Evolutionary conservation across 2,797 vertebrate species (phyloP), one percentile per base, ranked within the genome.

Genomic region (Octomys mimax): DNA sequence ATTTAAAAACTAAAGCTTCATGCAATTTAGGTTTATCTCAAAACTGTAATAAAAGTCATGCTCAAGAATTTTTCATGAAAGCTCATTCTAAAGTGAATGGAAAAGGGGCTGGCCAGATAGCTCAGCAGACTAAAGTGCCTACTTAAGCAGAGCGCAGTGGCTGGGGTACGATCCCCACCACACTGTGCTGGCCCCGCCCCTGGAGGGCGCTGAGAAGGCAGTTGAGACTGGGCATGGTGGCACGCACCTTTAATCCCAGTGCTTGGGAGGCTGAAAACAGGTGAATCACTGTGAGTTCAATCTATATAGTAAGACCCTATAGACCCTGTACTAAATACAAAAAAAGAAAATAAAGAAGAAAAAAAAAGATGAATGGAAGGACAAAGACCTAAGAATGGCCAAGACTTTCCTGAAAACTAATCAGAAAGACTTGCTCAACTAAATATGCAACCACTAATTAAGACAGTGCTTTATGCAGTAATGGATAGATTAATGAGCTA

Each of bases 1-100:
- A 54, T 33, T 73, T 64, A 39, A 90, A 84, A 81, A 22, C 28
- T 59, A 66, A 91, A 91, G 66, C 36, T 31, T 82, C 46, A 79
- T 5, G 33, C 14, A 54, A 28, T 62, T 52, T 64, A 70, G 71
- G 46, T 85, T 83, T 81, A 78, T 2, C 13, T 16, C 13, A 18
- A 70, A 84, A 83, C 79, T 36, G 13, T 77, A 82, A 93, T 61
- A 31, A 93, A 82, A 82, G 82, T 83, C 81, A 83, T 31, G 28
- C 36, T 62, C 26, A 57, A 19, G 22, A 85, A 91, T 28, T 91
- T 93, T 85, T 89, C 68, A 73, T 71, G 24, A 71, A 92, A 71
- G 33, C 33, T 81, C 31, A 87, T 92, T 89, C 62, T 85, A 10
- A 33, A 92, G 71, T 77, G 39, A 70, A 49, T 10, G 64, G 64